Evolutionary conservation across 1,140 invertebrate species (phyloP).

Genomic region (Megathymus violae): DNA sequence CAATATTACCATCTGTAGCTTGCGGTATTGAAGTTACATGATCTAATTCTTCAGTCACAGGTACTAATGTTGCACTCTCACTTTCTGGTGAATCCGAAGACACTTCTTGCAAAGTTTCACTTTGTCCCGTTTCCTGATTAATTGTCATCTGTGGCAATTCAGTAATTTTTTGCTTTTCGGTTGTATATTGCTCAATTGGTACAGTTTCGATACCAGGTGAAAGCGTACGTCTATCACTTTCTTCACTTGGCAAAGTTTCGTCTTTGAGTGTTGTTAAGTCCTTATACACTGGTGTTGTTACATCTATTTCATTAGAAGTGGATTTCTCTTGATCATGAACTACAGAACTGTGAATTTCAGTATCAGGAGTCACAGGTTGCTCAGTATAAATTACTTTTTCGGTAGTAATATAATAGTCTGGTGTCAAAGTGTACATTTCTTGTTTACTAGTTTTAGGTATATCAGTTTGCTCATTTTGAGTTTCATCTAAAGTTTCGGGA

Average conservation of each 20-base stretch:
- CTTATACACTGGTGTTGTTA: neutral
- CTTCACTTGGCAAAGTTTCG: neutral
- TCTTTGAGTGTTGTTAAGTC: neutral
- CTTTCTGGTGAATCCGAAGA: conserved; percentile 6
- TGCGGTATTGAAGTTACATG: conserved; percentile 16
- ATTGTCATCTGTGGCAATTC: conserved; percentile 1
- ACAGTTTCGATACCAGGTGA: conserved; percentile 1
- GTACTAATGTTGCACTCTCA: conserved; percentile 13
- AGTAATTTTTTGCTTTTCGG: conserved; percentile 18
- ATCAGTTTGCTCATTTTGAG: conserved; percentile 2
- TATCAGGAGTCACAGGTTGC: neutral
- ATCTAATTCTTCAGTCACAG: conserved; percentile 17
- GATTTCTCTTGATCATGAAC: conserved; percentile 5
- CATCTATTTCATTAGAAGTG: neutral
- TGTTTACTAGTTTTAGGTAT: neutral
- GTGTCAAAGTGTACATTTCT: neutral
- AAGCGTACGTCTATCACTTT: conserved; percentile 2
- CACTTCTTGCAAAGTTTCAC: conserved; percentile 7
- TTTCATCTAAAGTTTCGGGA: neutral
- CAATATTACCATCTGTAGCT: conserved; percentile 12
- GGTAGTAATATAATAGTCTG: conserved; percentile 18
- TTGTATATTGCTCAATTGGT: conserved; percentile 4
- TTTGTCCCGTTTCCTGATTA: conserved; percentile 10
- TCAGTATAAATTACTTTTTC: neutral
- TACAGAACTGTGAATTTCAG: conserved; percentile 2